Base-by-base conservation (phyloP, 2,797 vertebrate genomes). In the Pipistrellus nathusii region DNA sequence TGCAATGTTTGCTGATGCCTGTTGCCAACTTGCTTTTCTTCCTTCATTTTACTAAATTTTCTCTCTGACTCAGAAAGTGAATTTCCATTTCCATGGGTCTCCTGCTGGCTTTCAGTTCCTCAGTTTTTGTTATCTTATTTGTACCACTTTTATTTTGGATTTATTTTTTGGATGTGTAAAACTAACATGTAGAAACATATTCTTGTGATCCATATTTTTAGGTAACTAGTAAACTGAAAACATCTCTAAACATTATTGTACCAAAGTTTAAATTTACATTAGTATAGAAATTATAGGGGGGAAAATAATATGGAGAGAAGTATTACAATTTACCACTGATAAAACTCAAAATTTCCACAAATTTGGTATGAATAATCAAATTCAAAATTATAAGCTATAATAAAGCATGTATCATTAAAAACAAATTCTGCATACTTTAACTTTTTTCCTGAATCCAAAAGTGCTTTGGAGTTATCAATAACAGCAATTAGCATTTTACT, bases 211-310 rank as follows among this genome's bases (percentile, higher is more conserved):
- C 3, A 2, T 46, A 13, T 1, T 75, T 71, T 68, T 41, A 27
- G 0, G 14, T 51, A 64, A 85, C 51, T 51, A 85, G 2, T 92
- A 82, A 85, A 68, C 9, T 57, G 32, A 75, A 20, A 76, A 62
- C 14, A 69, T 32, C 32, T 90, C 44, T 90, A 27, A 94, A 81
- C 3, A 59, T 73, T 4, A 51, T 8, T 84, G 20, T 9, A 83
- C 6, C 9, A 83, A 84, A 76, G 2, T 75, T 77, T 82, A 89
- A 68, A 89, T 77, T 32, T 95, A 17, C 51, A 78, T 91, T 68
- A 93, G 94, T 62, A n/a, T 3, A 82, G 2, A 66, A 59, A 44
- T 55, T 77, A 69, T 53, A 6, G 75, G 68, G 87, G 84, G 88
- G 51, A 64, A 83, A 71, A 46, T 85, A 32, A 55, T 25, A 68